These are phyloP conservation scores for Xenopus laevis DNA, from an alignment of 2,113 vertebrate species.

Conservation along the genomic window DNA sequence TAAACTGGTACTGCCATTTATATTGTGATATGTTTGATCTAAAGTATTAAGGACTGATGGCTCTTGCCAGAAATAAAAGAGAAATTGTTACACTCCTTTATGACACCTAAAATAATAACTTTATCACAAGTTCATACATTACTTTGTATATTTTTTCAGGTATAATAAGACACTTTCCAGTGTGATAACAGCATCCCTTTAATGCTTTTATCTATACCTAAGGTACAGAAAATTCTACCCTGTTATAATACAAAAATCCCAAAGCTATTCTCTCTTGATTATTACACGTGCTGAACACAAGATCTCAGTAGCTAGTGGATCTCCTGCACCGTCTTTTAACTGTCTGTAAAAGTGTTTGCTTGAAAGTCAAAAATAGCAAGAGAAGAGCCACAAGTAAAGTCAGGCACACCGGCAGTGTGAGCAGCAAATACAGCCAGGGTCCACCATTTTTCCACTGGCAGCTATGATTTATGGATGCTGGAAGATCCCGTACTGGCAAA, in stretches of 20 bases:
- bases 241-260: too few species aligned
- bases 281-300: not conserved
- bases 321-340: constrained; percentile 80
- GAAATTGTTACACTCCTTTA: too few species aligned
- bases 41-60: too few species aligned
- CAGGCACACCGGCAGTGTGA: constrained; percentile 74
- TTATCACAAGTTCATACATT: too few species aligned
- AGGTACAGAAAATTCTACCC: too few species aligned
- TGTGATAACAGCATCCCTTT: too few species aligned
- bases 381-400: constrained; percentile 70
- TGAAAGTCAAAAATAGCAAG: constrained; percentile 69
- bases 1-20: not conserved
- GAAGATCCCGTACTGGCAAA: constrained; percentile 51
- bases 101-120: too few species aligned
- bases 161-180: too few species aligned
- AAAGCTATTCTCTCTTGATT: too few species aligned
- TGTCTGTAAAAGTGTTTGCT: constrained; percentile 70
- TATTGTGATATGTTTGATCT: not conserved
- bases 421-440: constrained; percentile 76
- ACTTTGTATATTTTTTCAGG: too few species aligned
- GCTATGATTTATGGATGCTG: constrained; percentile 20
- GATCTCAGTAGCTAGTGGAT: constrained; percentile 69
- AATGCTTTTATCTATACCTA: too few species aligned
- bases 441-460: constrained; percentile 64
- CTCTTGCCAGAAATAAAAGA: too few species aligned